A percentile compares a stretch with the other conserved stretches of the same genome.
phyloP scores from a whole-genome alignment of 2,888 invertebrate species.

The Petrophora chlorosata region DNA sequence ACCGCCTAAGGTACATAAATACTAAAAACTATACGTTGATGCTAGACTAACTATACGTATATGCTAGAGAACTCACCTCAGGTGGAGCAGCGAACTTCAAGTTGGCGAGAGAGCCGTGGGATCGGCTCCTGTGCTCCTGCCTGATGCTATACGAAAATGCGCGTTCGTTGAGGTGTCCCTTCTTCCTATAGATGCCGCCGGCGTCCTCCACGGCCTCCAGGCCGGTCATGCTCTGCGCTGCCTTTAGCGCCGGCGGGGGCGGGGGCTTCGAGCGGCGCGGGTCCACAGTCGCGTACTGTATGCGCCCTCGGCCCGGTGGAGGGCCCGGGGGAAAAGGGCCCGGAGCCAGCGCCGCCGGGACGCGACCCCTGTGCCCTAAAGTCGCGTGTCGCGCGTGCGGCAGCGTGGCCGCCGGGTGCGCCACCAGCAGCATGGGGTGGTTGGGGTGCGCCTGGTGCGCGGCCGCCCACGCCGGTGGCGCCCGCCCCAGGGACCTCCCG shows the following conservation, averaged over 20 bases:
- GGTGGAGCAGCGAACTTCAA: slow-evolving; percentile 93
- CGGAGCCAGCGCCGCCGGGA: slow-evolving; percentile 83
- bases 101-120: slow-evolving; percentile 95
- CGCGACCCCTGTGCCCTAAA: slow-evolving; percentile 82
- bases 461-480: slow-evolving; percentile 71
- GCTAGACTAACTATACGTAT: neutral
- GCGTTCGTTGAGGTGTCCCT: slow-evolving; percentile 95
- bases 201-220: slow-evolving; percentile 86
- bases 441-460: slow-evolving; percentile 67
- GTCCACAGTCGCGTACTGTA: slow-evolving; percentile 86
- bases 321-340: slow-evolving; percentile 71
- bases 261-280: slow-evolving; percentile 86
- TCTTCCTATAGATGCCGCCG: slow-evolving; percentile 92
- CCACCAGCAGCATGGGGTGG: slow-evolving; percentile 79
- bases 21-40: neutral
- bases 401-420: slow-evolving; percentile 74
- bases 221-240: slow-evolving; percentile 87
- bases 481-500: slow-evolving; percentile 72
- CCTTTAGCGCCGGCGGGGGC: slow-evolving; percentile 85
- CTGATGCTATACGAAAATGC: slow-evolving; percentile 97
- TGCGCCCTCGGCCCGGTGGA: slow-evolving; percentile 66
- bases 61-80: slow-evolving; percentile 62
- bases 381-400: slow-evolving; percentile 77
- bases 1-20: neutral
- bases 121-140: slow-evolving; percentile 96